phyloP scores from a whole-genome alignment of 37 sponge, comb jelly and placozoan genomes.

The Ianthella basta region DNA sequence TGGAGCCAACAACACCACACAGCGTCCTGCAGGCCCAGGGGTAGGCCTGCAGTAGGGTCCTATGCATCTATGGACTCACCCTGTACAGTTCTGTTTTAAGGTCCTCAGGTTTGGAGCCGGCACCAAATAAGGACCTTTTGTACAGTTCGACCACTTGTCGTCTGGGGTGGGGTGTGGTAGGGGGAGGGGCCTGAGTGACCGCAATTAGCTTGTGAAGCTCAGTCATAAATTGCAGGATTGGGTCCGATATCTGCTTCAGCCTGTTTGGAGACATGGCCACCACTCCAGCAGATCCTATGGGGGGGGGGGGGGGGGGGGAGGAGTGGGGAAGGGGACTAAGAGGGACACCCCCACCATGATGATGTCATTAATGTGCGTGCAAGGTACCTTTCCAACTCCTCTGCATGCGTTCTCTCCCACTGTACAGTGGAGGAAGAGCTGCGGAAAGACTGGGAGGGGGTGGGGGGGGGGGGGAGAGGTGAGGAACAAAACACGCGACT shows the following conservation, averaged over 20 bases:
- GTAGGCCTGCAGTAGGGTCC: not conserved
- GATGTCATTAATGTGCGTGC: no score
- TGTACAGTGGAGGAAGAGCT: not conserved
- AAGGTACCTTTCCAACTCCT: not conserved
- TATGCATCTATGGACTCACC: not conserved
- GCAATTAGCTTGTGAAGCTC: conserved; percentile 81
- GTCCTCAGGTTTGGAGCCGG: conserved; percentile 8
- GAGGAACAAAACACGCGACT: no score
- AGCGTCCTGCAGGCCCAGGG: not conserved
- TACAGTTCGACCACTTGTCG: conserved; percentile 58
- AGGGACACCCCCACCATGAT: not conserved
- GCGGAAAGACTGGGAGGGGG: no score
- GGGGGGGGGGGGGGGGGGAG: not conserved
- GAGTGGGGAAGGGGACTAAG: no score
- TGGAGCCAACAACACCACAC: not conserved
- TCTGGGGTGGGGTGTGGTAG: conserved; percentile 35
- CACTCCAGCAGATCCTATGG: conserved; percentile 36
- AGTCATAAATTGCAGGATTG: conserved; percentile 60
- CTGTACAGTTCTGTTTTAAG: conserved; percentile 61
- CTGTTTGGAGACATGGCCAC: conserved; percentile 70
- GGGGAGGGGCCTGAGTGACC: conserved; percentile 69
- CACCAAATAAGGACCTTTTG: conserved; percentile 58
- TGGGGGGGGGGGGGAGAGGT: no score
- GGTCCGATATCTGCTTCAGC: conserved; percentile 75
- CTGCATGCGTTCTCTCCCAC: not conserved